Evolutionary conservation across 2,888 invertebrate genomes (phyloP).

Genomic region (Ophonus ardosiacus): DNA sequence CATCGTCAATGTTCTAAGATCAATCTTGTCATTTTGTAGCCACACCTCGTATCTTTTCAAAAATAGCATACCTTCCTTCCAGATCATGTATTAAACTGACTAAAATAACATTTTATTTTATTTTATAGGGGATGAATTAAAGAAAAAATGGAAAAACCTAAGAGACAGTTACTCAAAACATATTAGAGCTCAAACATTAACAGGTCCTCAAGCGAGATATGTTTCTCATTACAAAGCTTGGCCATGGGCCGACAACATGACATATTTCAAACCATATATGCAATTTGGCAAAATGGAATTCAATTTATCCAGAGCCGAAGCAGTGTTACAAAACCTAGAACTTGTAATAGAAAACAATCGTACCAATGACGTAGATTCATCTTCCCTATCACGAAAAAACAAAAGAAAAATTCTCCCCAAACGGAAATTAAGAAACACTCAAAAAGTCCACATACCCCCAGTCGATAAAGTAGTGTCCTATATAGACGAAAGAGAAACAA

Average conservation of each 20-base stretch:
- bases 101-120: background rate
- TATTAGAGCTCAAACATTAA: background rate
- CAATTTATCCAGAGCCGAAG: background rate
- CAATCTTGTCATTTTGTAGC: too few relatives aligned
- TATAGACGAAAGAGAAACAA: too few relatives aligned
- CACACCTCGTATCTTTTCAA: too few relatives aligned
- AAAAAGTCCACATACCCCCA: too few relatives aligned
- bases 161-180: background rate
- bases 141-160: background rate
- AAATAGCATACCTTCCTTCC: too few relatives aligned
- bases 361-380: background rate
- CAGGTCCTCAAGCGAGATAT: background rate
- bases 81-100: too few relatives aligned
- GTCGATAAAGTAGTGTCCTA: too few relatives aligned
- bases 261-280: background rate
- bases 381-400: background rate
- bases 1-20: too few relatives aligned
- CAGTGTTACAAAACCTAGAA: background rate
- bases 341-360: too few relatives aligned
- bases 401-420: too few relatives aligned
- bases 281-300: background rate
- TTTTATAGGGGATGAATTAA: background rate
- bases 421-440: too few relatives aligned
- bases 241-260: background rate
- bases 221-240: background rate